Evolutionary conservation across 2,113 vertebrate species (phyloP), one percentile per base, ranked within the genome.

Genomic region (Dasyornis broadbenti): DNA sequence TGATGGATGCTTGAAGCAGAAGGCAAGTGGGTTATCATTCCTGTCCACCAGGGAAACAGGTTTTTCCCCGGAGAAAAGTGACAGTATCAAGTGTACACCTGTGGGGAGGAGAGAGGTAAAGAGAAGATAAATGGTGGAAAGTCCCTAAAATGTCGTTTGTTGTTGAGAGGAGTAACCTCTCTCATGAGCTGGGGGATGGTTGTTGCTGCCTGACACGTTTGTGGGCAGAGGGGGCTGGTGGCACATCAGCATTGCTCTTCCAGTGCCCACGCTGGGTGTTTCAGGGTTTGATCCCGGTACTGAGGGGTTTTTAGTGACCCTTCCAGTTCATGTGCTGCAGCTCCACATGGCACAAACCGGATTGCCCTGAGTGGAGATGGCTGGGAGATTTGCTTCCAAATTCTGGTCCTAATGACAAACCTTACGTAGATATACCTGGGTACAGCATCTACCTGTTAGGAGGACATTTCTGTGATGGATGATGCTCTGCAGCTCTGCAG

Each of bases 1-100:
- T 97, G 96, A 96, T 92, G 76, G 95, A 95, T 96, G 93, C 86
- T 64, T 15, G 49, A 40, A 81, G 82, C 86, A 90, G 76, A 81
- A 95, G 91, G 66, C 90, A 71, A 64, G 81, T 2, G 5, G 92
- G 86, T 92, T 90, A 83, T 85, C 93, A 93, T 90, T 93, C 88
- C 94, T 93, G 82, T 35, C 64, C 6, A 13, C 60, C 65, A 53
- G 13, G 1, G 82, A 65, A 88, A 60, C 20, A 1, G 26, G 44
- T 64, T 86, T 75, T 68, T 84, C 40, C 85, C 95, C 28, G 72
- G 35, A 86, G 92, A 70, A 87, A 91, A 86, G 66, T 11, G 76
- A 13, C 68, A 50, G 56, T 11, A 8, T 54, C 28, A 60, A 63
- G 63, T 22, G 39, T 28, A 26, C 53, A 92, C 85, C 86, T 97